Percentiles rank a stretch among this genome's conserved stretches.
Evolutionary conservation across 2,888 invertebrate species (phyloP).

Genomic region (Lamellibrachia satsuma): DNA sequence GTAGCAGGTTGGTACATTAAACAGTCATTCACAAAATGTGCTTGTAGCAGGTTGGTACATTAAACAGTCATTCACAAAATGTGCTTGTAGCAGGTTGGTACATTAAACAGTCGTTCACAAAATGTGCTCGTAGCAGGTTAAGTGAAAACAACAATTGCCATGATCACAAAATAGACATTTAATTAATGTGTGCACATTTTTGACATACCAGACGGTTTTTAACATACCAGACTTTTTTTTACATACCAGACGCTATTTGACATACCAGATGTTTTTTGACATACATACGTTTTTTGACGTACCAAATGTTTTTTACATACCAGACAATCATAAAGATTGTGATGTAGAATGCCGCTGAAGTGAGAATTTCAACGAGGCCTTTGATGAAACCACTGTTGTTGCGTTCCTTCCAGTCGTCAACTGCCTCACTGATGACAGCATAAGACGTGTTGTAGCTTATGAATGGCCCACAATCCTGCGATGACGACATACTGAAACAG

Average conservation of each 20-base stretch:
- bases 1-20: too few species aligned
- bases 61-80: too few species aligned
- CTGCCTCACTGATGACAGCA: constrained; percentile 48
- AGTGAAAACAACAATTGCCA: too few species aligned
- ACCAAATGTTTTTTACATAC: constrained; percentile 44
- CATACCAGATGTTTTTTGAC: neutral
- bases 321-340: constrained; percentile 52
- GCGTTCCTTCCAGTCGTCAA: constrained; percentile 47
- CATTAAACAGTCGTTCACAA: too few species aligned
- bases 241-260: neutral
- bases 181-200: too few species aligned
- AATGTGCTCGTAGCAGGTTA: too few species aligned
- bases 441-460: constrained; percentile 50
- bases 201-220: too few species aligned
- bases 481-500: constrained; percentile 53
- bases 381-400: constrained; percentile 30
- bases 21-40: too few species aligned
- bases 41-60: too few species aligned
- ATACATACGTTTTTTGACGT: neutral
- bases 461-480: constrained; percentile 59
- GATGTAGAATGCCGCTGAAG: constrained; percentile 57
- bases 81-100: too few species aligned
- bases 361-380: constrained; percentile 50
- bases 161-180: too few species aligned
- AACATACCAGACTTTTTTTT: too few species aligned